These are phyloP conservation scores for Drosophila yakuba DNA, from an alignment of 1,140 invertebrate genomes.

Conservation along the genomic window DNA sequence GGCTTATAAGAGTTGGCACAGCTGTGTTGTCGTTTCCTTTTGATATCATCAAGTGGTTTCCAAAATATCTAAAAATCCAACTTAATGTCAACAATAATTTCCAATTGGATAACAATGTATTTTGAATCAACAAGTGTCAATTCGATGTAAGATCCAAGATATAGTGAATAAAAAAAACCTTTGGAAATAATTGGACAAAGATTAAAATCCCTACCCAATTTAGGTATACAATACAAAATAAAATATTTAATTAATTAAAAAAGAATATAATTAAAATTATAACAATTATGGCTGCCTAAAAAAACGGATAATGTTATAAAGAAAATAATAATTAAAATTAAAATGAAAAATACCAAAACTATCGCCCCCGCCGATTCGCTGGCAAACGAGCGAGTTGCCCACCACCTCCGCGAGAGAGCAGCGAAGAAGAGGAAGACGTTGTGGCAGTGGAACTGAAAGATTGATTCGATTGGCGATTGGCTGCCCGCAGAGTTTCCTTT, in stretches of 20 bases:
- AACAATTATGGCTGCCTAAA: too few species aligned
- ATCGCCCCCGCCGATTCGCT: background rate
- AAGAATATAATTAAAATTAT: too few species aligned
- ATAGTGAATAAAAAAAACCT: background rate
- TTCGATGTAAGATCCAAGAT: too few species aligned
- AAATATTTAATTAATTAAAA: too few species aligned
- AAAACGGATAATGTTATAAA: too few species aligned
- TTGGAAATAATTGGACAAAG: background rate
- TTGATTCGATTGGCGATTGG: constrained; percentile 66
- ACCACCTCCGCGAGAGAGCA: constrained; percentile 25
- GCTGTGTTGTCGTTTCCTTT: background rate
- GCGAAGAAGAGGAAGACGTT: constrained; percentile 51
- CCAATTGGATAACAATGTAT: background rate
- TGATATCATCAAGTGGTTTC: constrained; percentile 6
- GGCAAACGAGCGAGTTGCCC: background rate
- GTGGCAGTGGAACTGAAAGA: constrained; percentile 73
- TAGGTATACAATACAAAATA: too few species aligned
- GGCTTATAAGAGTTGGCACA: background rate
- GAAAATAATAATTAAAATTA: background rate
- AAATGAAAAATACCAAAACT: constrained; percentile 15
- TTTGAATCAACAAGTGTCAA: background rate
- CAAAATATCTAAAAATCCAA: background rate
- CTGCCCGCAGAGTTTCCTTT: constrained; percentile 76
- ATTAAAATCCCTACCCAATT: background rate
- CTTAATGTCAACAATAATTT: background rate